Evolutionary conservation across 92 coral and sea anemone species (phyloP), one percentile per base, ranked within the genome.

Genomic region (Epizoanthus stellaris): DNA sequence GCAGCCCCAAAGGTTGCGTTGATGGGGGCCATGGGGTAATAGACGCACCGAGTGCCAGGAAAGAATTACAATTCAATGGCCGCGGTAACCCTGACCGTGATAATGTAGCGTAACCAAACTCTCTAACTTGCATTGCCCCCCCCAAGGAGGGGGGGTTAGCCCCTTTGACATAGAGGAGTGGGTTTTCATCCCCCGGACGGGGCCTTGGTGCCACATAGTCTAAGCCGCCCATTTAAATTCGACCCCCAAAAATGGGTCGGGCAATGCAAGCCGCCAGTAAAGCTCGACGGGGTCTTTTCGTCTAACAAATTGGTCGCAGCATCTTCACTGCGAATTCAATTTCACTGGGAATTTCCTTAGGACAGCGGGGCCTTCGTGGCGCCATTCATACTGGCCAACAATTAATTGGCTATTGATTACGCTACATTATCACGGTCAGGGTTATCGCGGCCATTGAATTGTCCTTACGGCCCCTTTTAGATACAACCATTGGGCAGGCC

Each of bases 351-450:
- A 70, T 93, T 85, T 70, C 66, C 94, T 93, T 93, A 75, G 91
- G 96, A 93, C 96, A 93, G 97, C 77, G 89, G 85, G 92, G 87
- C 97, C 91, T 81, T 93, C 97, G 97, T 91, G 90, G 81, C 80
- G 87, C 97, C 97, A 93, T 93, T 93, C 97, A 93, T 91, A 93
- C 97, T 90, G 88, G 96, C 93, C 96, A 93, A 93, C 96, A 90
- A 93, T 93, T 93, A 93, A 90, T 93, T 93, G 92, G 93, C 96
- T 87, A 93, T 90, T 93, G 86, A 93, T 93, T 93, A 77, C 90
- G 96, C 96, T 93, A 87, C 93, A 90, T 90, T 87, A 83, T 87
- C 93, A 93, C 97, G 91, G 97, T 93, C 92, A 93, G 94, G 79
- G 93, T 91, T 93, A 93, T 94, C 94, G 96, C 96, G 92, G 96